These are phyloP conservation scores for Spinus pinus DNA, from an alignment of 2,797 vertebrate genomes.

Conservation along the genomic window DNA sequence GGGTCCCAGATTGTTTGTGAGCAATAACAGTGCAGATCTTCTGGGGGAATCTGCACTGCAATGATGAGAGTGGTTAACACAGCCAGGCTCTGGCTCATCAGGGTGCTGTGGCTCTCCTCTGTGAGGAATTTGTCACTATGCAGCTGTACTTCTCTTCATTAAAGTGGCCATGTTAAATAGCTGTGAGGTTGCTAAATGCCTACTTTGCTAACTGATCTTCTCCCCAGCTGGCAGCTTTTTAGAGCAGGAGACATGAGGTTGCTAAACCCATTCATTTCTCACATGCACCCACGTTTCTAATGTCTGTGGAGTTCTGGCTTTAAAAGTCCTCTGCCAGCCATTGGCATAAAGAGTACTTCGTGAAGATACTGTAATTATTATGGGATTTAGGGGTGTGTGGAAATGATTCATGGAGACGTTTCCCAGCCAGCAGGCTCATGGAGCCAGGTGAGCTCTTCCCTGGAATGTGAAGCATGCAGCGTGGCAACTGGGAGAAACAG, in stretches of 20 bases:
- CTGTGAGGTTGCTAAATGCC: background rate
- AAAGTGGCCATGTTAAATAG: background rate
- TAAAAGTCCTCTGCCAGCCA: background rate
- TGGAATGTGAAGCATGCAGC: slow-evolving; percentile 60
- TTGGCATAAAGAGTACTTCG: background rate
- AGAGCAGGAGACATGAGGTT: background rate
- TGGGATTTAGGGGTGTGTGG: slow-evolving; percentile 33
- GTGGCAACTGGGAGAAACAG: slow-evolving; percentile 32
- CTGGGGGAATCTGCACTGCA: background rate
- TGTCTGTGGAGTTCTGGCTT: background rate
- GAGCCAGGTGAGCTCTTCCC: slow-evolving; percentile 55
- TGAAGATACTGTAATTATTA: background rate
- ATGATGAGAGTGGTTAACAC: background rate
- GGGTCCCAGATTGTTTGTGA: background rate
- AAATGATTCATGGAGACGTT: slow-evolving; percentile 37
- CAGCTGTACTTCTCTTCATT: background rate
- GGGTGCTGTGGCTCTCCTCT: background rate
- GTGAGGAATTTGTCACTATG: background rate
- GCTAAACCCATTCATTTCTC: slow-evolving; percentile 3
- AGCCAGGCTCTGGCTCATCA: background rate
- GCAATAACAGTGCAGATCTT: background rate
- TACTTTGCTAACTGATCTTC: background rate
- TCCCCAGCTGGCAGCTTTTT: background rate
- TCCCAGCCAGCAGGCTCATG: slow-evolving; percentile 47
- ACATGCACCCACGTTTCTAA: background rate